phyloP scores from a whole-genome alignment of 2,888 invertebrate species.

The Andricus curvator region DNA sequence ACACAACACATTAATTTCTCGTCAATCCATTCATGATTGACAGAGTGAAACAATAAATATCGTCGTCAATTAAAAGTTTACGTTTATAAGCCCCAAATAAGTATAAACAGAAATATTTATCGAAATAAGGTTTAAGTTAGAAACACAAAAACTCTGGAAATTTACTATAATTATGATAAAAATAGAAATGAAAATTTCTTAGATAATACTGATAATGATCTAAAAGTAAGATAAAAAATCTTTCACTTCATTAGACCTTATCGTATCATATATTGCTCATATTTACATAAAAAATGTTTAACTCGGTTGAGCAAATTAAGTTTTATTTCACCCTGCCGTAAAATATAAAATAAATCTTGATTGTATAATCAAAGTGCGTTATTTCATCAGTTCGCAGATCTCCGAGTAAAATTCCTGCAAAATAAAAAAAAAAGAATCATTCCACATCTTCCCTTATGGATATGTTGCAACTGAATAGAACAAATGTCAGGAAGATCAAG shows the following conservation, averaged over 20 bases:
- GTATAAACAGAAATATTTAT: not conserved
- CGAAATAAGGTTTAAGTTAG: not conserved
- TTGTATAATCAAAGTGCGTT: too few species aligned
- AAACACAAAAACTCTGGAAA: not conserved
- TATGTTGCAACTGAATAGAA: not conserved
- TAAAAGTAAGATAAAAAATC: not conserved
- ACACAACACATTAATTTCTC: constrained; percentile 16
- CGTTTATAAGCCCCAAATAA: not conserved
- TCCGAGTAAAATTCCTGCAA: not conserved
- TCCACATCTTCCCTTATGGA: not conserved
- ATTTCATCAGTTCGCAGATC: not conserved
- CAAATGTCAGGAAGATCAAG: constrained; percentile 19
- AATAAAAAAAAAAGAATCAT: not conserved
- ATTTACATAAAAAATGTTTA: too few species aligned
- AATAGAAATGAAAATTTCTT: not conserved
- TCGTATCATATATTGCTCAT: too few species aligned
- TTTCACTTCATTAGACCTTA: too few species aligned
- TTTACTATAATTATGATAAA: not conserved
- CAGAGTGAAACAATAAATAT: not conserved
- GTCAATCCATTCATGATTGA: constrained; percentile 15
- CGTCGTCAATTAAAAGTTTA: not conserved
- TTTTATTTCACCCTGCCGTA: too few species aligned
- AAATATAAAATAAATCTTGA: too few species aligned
- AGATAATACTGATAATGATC: not conserved
- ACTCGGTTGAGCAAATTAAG: too few species aligned